Evolutionary conservation across 2,888 invertebrate species (phyloP).

Genomic region (Rugalucina vietnamica): DNA sequence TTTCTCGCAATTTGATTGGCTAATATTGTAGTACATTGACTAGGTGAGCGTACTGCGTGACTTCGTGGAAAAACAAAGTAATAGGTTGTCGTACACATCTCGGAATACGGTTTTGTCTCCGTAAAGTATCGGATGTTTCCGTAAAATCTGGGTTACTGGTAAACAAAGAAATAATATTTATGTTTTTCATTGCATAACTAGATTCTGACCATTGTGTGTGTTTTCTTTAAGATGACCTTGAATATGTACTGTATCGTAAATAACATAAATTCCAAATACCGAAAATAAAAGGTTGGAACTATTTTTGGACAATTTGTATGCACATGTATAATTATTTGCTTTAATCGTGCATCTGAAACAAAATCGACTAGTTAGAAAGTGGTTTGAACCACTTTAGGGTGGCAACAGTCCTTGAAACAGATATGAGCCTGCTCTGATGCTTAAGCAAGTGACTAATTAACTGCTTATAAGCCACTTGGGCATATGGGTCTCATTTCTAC

Average conservation of each 20-base stretch:
- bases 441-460: too few relatives aligned
- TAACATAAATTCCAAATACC: too few relatives aligned
- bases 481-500: too few relatives aligned
- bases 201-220: background rate
- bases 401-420: too few relatives aligned
- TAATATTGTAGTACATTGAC: background rate
- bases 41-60: background rate
- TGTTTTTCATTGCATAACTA: background rate
- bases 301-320: too few relatives aligned
- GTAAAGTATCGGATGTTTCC: background rate
- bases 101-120: background rate
- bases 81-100: background rate
- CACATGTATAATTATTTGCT: too few relatives aligned
- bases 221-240: background rate
- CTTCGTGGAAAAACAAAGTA: background rate
- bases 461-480: too few relatives aligned
- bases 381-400: too few relatives aligned
- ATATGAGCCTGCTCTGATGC: too few relatives aligned
- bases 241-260: background rate
- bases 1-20: background rate
- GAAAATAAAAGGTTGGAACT: too few relatives aligned
- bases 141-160: background rate
- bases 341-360: too few relatives aligned
- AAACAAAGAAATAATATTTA: slow-evolving; percentile 3
- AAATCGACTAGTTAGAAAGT: too few relatives aligned